phyloP scores from a whole-genome alignment of 1,140 invertebrate species.

The Drosophila ohnishii region DNA sequence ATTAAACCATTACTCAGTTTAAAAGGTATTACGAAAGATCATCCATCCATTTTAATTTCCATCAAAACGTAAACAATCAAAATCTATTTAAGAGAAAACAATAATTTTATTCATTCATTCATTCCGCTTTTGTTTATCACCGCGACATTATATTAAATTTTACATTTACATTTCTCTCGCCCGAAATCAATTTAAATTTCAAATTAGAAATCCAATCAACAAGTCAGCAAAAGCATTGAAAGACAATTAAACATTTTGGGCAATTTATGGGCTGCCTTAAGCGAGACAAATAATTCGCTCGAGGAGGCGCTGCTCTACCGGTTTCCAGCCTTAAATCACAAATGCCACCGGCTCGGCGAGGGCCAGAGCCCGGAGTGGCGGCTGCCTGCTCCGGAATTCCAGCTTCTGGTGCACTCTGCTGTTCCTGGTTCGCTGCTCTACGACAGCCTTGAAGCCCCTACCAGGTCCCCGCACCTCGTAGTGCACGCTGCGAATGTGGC shows the following conservation, averaged over 20 bases:
- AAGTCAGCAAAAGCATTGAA: constrained; percentile 38
- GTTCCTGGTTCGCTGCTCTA: constrained; percentile 81
- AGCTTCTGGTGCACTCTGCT: constrained; percentile 55
- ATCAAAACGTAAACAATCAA: constrained; percentile 7
- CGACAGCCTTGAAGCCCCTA: constrained; percentile 83
- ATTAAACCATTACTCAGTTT: constrained; percentile 9
- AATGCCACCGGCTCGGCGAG: constrained; percentile 51
- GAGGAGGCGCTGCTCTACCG: constrained; percentile 10
- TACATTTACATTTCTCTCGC: constrained; percentile 30
- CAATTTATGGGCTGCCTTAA: constrained; percentile 31
- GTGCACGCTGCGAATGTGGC: constrained; percentile 83
- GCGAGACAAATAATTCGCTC: constrained; percentile 29
- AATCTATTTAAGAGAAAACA: background rate
- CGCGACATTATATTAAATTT: constrained; percentile 22
- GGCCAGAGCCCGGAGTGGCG: constrained; percentile 31
- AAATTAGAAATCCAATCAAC: constrained; percentile 38
- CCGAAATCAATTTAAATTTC: constrained; percentile 50
- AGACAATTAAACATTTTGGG: constrained; percentile 49
- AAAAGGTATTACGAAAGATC: background rate
- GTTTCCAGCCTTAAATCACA: constrained; percentile 47
- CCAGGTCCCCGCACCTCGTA: constrained; percentile 83
- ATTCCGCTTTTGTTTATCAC: constrained; percentile 13
- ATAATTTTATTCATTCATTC: constrained; percentile 38
- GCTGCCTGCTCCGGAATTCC: constrained; percentile 45
- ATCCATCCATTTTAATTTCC: constrained; percentile 9